phyloP scores from a whole-genome alignment of 2,888 invertebrate species.

The Koerneria pararmatus region DNA sequence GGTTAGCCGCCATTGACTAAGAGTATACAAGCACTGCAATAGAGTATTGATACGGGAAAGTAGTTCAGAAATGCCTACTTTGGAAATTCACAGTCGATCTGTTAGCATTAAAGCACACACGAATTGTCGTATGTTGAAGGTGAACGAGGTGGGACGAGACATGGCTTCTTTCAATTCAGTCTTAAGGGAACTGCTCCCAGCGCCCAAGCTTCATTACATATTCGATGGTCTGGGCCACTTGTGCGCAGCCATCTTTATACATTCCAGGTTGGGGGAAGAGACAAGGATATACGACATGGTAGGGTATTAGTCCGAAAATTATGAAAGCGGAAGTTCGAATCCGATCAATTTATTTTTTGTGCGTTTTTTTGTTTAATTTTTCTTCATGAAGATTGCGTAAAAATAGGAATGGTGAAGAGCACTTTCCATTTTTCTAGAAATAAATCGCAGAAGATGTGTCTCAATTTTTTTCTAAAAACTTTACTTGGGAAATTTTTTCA shows the following conservation, averaged over 20 bases:
- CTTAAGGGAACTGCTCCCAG: constrained; percentile 73
- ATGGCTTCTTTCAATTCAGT: constrained; percentile 71
- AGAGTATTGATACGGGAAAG: no score
- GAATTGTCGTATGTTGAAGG: constrained; percentile 64
- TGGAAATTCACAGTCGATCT: background rate
- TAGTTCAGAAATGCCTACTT: background rate
- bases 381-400: no score
- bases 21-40: no score
- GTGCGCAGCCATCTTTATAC: constrained; percentile 76
- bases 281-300: no score
- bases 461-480: background rate
- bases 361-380: no score
- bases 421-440: no score
- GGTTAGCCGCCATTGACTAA: background rate
- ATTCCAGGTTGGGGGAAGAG: no score
- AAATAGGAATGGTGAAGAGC: no score
- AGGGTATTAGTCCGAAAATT: no score
- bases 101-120: constrained; percentile 56
- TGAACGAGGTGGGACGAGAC: constrained; percentile 75
- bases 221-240: constrained; percentile 72
- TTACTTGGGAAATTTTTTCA: constrained; percentile 51
- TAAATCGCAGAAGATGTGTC: background rate
- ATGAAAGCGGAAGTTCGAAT: no score
- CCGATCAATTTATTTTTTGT: no score
- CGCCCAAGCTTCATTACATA: constrained; percentile 72